A percentile compares a stretch with the other conserved stretches of the same genome.
Conservation (phyloP, 2,888 invertebrate genomes). For the Scaptodrosophila latifasciaeformis region DNA sequence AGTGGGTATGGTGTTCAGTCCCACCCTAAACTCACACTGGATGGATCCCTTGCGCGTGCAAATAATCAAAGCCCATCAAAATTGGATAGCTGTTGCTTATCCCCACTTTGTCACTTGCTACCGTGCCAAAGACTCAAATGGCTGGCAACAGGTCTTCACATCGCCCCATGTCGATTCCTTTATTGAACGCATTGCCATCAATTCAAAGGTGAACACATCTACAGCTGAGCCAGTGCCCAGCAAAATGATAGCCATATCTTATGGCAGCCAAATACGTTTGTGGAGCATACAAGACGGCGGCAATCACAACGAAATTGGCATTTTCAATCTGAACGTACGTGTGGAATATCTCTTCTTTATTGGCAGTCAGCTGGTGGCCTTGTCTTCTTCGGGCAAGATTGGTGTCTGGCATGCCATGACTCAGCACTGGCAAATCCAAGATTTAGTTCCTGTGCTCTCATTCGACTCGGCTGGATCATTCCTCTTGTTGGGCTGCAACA, state of each 20-base stretch:
- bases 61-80: slow-evolving; percentile 96
- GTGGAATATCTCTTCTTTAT: slow-evolving; percentile 98
- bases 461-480: slow-evolving; percentile 98
- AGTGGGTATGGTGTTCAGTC: slow-evolving; percentile 82
- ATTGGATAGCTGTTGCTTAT: slow-evolving; percentile 98
- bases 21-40: slow-evolving; percentile 78
- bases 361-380: slow-evolving; percentile 97
- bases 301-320: slow-evolving; percentile 85
- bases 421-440: slow-evolving; percentile 98
- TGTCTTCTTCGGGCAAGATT: slow-evolving; percentile 93
- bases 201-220: slow-evolving; percentile 78
- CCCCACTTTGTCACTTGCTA: slow-evolving; percentile 97
- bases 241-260: slow-evolving; percentile 90
- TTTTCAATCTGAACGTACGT: slow-evolving; percentile 92
- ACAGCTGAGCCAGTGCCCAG: slow-evolving; percentile 78
- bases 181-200: slow-evolving; percentile 94
- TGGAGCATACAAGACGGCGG: slow-evolving; percentile 89
- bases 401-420: slow-evolving; percentile 99
- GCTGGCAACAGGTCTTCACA: slow-evolving; percentile 96
- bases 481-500: slow-evolving; percentile 93
- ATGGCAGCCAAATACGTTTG: slow-evolving; percentile 83
- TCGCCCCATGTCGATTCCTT: slow-evolving; percentile 90
- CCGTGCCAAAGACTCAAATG: slow-evolving; percentile 94
- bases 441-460: slow-evolving; percentile 95
- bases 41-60: slow-evolving; percentile 91